Conservation (phyloP, 2,888 invertebrate genomes). For the Pachycephus smyrnensis region DNA sequence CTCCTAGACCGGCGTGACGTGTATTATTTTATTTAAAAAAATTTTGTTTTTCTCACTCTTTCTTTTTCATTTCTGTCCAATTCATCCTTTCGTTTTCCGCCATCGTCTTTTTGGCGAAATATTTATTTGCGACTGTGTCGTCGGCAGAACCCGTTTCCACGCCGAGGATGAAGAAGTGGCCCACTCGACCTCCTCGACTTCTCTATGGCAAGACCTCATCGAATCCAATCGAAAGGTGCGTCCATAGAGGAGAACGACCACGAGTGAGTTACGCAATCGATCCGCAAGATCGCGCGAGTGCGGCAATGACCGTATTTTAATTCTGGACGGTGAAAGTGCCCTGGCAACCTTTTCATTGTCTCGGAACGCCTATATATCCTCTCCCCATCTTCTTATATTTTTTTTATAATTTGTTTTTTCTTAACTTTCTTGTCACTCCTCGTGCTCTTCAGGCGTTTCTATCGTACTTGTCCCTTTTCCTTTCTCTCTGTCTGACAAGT, state of each 20-base stretch:
- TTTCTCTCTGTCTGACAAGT: neutral
- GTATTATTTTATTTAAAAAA: neutral
- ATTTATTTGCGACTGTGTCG: neutral
- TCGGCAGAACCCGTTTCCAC: neutral
- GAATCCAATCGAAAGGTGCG: neutral
- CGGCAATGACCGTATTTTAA: conserved; percentile 17
- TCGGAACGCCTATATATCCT: neutral
- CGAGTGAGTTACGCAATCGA: neutral
- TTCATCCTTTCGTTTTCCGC: neutral
- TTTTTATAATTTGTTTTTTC: neutral
- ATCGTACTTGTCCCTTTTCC: neutral
- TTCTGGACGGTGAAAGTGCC: conserved; percentile 15
- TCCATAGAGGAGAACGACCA: neutral
- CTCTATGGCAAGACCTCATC: neutral
- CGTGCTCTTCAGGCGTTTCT: neutral
- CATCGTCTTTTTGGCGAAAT: neutral
- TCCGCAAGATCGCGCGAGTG: conserved; percentile 8
- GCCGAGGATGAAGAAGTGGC: neutral
- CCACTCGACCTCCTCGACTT: neutral
- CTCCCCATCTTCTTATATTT: neutral
- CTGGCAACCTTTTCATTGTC: conserved; percentile 15
- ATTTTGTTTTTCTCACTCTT: too few relatives aligned
- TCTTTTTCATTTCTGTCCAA: neutral
- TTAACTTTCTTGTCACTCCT: neutral
- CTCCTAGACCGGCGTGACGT: too few relatives aligned